Base-by-base conservation (phyloP, 1,140 invertebrate genomes). In the Bombus pyrosoma region DNA sequence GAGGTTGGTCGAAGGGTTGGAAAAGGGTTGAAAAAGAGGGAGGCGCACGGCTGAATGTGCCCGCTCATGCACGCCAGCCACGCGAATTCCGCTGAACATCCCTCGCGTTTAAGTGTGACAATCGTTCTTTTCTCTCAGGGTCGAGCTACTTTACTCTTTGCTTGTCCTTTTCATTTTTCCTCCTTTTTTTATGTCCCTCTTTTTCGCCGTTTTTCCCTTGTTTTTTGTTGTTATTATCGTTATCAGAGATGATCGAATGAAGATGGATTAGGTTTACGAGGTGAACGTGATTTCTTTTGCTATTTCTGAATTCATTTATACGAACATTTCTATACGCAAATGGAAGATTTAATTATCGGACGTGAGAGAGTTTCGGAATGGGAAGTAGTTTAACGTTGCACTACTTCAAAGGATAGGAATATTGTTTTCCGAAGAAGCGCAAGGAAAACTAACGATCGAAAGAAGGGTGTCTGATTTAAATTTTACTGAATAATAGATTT, bases 51-150 rank as follows among this genome's bases (percentile, higher is more conserved):
- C 12, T 83, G 72, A 76, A 76, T 81, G 79, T 72, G 28, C 47
- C 59, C 25, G 81, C 57, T n/a, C 37, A 62, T 43, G 62, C 34
- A 22, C 59, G 34, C 72, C 66, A 62, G 81, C 43, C 78, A 81
- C 47, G 71, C 71, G 39, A 47, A 53, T 53, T 43, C 43, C 57
- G 37, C 32, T 64, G 22, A 39, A 15, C 57, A 37, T 43, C 34
- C 25, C 41, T 22, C 32, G 59, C 72, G 59, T 76, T 84, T 66
- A 84, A 84, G n/a, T 71, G 75, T 71, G 47, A 71, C 82, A 84
- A 84, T 79, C 74, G 82, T 84, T 84, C 77, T 68, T 79, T 79
- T 28, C n/a, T 66, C 39, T 39, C 83, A 84, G 66, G 66, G 82
- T 84, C 76, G 53, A 69, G 47, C n/a, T 37, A 37, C 43, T 71